phyloP scores from a whole-genome alignment of 2,797 vertebrate genomes.

The Amphiprion clarkii region DNA sequence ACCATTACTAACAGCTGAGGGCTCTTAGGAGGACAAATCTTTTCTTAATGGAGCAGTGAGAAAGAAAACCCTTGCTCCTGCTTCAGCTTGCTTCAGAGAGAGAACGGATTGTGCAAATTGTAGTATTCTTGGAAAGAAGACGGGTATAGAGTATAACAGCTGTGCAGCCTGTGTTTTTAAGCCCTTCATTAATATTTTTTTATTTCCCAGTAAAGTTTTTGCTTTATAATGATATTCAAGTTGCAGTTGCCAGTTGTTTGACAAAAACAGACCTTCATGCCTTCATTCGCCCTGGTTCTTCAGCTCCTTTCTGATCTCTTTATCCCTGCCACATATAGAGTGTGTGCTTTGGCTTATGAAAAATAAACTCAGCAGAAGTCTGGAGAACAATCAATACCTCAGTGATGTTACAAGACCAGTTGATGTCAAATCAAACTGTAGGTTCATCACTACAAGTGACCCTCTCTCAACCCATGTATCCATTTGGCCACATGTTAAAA shows the following conservation, averaged over 20 bases:
- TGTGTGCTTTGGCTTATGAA: too few relatives aligned
- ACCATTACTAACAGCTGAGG: constrained; percentile 20
- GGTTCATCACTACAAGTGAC: neutral
- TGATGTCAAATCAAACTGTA: neutral
- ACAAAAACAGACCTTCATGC: too few relatives aligned
- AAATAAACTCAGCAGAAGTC: too few relatives aligned
- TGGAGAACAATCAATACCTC: too few relatives aligned
- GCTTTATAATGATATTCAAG: neutral
- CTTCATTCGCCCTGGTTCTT: too few relatives aligned
- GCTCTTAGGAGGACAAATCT: constrained; percentile 7
- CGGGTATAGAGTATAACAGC: too few relatives aligned
- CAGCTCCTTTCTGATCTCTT: too few relatives aligned
- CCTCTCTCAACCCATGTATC: neutral
- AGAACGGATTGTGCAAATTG: neutral
- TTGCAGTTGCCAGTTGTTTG: too few relatives aligned
- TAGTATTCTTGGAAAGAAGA: too few relatives aligned
- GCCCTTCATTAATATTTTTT: neutral
- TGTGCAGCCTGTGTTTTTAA: neutral
- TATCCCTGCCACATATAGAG: too few relatives aligned
- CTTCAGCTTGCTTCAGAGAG: neutral
- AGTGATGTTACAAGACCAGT: neutral
- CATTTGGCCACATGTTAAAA: neutral
- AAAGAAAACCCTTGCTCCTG: neutral
- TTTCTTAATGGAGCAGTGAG: constrained; percentile 5
- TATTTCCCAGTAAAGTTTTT: neutral